Evolutionary conservation across 1,140 invertebrate species (phyloP).

Genomic region (Trinorchestia longiramus): DNA sequence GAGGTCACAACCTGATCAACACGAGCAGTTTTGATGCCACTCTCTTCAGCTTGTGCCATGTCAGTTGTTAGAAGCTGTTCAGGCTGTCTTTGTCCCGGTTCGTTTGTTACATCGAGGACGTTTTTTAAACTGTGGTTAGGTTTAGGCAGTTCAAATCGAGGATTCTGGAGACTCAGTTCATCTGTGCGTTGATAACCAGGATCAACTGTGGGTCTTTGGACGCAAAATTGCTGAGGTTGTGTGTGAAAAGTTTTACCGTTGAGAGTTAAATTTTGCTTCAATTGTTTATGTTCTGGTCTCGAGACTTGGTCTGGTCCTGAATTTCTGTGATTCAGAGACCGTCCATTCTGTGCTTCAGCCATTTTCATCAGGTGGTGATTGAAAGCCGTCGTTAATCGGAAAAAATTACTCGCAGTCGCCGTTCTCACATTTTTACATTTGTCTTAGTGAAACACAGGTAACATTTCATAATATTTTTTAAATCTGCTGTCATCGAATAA

Average conservation of each 20-base stretch:
- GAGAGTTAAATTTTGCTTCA: neutral
- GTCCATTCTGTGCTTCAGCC: neutral
- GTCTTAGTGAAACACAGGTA: neutral
- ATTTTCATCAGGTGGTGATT: neutral
- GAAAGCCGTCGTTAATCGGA: too few relatives aligned
- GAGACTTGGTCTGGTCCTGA: neutral
- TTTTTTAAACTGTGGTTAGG: neutral
- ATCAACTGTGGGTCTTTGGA: neutral
- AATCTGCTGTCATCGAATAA: too few relatives aligned
- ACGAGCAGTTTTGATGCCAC: neutral
- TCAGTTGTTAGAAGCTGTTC: neutral
- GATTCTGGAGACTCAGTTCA: neutral
- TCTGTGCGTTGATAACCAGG: neutral
- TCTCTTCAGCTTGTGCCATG: neutral
- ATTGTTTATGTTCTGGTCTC: neutral
- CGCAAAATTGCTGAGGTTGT: neutral
- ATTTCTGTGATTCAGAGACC: neutral
- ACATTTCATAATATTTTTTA: neutral
- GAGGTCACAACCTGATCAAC: neutral
- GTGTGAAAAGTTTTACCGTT: neutral
- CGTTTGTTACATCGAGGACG: neutral
- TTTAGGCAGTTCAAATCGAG: neutral
- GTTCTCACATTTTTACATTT: neutral
- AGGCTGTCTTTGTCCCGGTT: neutral
- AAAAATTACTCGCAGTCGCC: neutral